Conservation (phyloP, 2,888 invertebrate genomes). For the Caenorhabditis angaria region DNA sequence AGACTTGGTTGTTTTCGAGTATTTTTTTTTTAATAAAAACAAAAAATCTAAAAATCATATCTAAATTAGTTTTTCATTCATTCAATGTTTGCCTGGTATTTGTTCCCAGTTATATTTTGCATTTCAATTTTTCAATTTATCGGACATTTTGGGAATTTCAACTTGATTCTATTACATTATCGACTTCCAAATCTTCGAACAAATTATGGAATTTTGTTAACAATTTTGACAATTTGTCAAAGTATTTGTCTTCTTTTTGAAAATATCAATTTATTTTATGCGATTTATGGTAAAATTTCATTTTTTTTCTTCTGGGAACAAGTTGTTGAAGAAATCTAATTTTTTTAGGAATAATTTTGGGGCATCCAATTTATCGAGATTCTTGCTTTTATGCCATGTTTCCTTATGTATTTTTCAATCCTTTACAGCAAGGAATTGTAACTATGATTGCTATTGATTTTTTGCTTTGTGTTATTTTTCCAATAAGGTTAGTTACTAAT, state of each 20-base stretch:
- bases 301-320: neutral
- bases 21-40: too few species aligned
- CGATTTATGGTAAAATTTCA: constrained; percentile 5
- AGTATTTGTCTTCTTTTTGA: constrained; percentile 12
- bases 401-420: constrained; percentile 13
- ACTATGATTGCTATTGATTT: constrained; percentile 9
- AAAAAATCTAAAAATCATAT: neutral
- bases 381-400: constrained; percentile 5
- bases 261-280: constrained; percentile 8
- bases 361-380: constrained; percentile 6
- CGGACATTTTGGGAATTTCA: constrained; percentile 11
- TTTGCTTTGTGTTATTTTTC: constrained; percentile 7
- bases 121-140: neutral
- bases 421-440: constrained; percentile 11
- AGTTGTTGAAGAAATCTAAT: neutral
- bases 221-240: constrained; percentile 6
- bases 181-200: constrained; percentile 1
- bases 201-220: constrained; percentile 5
- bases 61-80: neutral
- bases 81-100: neutral
- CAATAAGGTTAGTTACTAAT: constrained; percentile 3
- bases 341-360: neutral
- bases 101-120: neutral
- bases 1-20: too few species aligned
- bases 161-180: constrained; percentile 7